phyloP scores from a whole-genome alignment of 2,797 vertebrate genomes.

The Petrocephalus schoutedeni region DNA sequence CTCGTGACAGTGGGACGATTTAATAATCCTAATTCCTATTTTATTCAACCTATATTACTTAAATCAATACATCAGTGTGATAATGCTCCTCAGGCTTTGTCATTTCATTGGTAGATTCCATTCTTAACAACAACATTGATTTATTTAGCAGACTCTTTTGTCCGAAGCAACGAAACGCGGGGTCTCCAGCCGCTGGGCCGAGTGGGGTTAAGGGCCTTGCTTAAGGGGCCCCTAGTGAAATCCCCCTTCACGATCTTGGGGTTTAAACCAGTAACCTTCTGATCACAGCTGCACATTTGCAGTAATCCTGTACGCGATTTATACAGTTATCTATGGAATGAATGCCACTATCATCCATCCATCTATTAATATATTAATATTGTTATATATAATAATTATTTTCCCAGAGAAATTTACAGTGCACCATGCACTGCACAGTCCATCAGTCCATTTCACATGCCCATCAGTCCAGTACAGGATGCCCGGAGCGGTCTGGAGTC shows the following conservation, averaged over 20 bases:
- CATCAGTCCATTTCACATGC: neutral
- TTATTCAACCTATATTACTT: neutral
- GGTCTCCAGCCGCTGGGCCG: neutral
- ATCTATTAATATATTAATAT: neutral
- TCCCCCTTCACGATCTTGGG: neutral
- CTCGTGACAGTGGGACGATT: neutral
- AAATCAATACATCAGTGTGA: neutral
- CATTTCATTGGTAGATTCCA: neutral
- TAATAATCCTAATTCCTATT: neutral
- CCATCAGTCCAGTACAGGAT: neutral
- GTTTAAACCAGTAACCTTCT: neutral
- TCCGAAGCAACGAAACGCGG: neutral
- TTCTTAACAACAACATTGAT: neutral
- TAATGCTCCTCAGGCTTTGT: neutral
- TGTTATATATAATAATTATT: neutral
- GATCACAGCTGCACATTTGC: neutral
- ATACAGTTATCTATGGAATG: neutral
- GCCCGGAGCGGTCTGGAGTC: neutral
- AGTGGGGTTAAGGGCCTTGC: neutral
- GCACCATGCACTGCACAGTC: neutral
- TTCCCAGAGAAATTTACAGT: neutral
- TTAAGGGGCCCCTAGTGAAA: neutral
- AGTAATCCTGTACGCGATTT: neutral
- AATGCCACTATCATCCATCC: neutral
- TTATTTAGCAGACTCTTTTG: neutral